Percentiles rank a stretch among this genome's conserved stretches.
Evolutionary conservation across 1,140 invertebrate genomes (phyloP).

Genomic region (Ostrea edulis): DNA sequence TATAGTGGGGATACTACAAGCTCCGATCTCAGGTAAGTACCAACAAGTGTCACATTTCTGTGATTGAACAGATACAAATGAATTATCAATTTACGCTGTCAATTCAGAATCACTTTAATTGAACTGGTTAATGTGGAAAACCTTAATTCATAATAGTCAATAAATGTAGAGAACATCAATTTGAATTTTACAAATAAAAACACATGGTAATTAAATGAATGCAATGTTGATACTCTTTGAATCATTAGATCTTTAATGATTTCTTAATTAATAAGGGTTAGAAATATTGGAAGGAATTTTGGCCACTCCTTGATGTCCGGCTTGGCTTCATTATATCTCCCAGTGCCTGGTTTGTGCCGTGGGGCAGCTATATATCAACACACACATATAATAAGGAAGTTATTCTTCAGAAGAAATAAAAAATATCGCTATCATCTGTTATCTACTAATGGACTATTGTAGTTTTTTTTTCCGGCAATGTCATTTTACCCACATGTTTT

Average conservation of each 20-base stretch:
- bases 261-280: too few species aligned
- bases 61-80: too few species aligned
- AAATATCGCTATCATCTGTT: background rate
- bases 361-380: background rate
- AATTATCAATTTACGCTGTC: background rate
- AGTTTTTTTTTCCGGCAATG: background rate
- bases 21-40: background rate
- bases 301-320: background rate
- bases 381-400: background rate
- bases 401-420: background rate
- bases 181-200: too few species aligned
- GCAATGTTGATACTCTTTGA: too few species aligned
- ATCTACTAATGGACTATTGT: constrained; percentile 11
- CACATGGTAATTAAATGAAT: too few species aligned
- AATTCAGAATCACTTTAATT: too few species aligned
- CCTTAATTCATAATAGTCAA: too few species aligned
- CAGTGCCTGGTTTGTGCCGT: background rate
- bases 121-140: too few species aligned
- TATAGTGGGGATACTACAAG: background rate
- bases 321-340: background rate
- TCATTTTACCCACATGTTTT: background rate
- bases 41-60: background rate
- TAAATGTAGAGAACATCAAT: too few species aligned
- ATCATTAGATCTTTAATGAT: too few species aligned
- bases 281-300: too few species aligned